Percentiles rank a stretch among this genome's conserved stretches.
Evolutionary conservation across 2,113 vertebrate species (phyloP).

Genomic region (Gopherus flavomarginatus): DNA sequence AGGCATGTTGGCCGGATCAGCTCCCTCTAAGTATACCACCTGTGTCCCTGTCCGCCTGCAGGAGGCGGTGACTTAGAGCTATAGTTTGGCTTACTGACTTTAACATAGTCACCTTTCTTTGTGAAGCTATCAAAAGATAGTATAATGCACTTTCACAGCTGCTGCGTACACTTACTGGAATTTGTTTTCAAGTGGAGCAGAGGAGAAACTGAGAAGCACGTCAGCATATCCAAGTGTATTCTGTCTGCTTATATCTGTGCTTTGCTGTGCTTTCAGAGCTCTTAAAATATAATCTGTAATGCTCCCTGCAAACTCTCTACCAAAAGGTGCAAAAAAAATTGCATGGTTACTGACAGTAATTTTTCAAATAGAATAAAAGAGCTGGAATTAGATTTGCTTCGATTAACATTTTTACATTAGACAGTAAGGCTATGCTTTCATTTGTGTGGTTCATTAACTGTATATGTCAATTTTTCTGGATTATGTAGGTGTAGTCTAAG

Average conservation of each 20-base stretch:
- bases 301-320: neutral
- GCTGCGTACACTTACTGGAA: neutral
- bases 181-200: neutral
- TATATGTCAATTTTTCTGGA: neutral
- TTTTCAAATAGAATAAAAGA: neutral
- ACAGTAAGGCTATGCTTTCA: neutral
- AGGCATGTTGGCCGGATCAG: neutral
- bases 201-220: neutral
- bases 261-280: neutral
- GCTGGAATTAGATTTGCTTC: neutral
- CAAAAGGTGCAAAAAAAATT: neutral
- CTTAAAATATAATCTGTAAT: neutral
- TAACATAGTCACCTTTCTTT: neutral
- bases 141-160: neutral
- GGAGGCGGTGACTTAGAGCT: neutral
- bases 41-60: neutral
- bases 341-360: neutral
- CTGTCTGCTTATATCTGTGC: neutral
- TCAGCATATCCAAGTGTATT: neutral
- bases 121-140: neutral
- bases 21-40: neutral
- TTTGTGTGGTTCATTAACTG: neutral
- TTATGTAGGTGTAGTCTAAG: neutral
- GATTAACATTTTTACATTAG: neutral
- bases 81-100: neutral